Base-by-base conservation (phyloP, 2,113 vertebrate genomes). In the Phalacrocorax pelagicus region DNA sequence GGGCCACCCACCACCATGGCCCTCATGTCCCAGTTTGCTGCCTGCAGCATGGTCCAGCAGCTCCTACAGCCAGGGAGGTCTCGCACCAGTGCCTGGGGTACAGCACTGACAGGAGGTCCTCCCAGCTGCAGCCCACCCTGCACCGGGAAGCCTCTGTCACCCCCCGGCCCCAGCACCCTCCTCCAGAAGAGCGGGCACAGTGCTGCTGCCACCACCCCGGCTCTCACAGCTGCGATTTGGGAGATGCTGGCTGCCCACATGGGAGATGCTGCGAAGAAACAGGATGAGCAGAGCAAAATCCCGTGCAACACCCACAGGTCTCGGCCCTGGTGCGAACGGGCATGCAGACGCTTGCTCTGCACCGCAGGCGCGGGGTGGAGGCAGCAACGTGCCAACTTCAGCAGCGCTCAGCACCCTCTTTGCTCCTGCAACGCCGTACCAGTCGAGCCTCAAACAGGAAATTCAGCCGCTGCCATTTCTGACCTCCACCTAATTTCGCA, bases 141-240 rank as follows among this genome's bases (percentile, higher is more conserved):
- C 0, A 1, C 1, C 0, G 40, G 23, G 32, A 5, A 34, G 12
- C 19, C 44, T 26, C 15, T n/a, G 44, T 30, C 11, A 34, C 12
- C 6, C 18, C 32, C 11, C 23, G 54, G 15, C 21, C n/a, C 26
- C n/a, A 49, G 29, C 20, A 3, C 0, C 12, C 18, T 11, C 14
- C 36, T 52, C 22, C 34, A 36, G 36, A 11, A 62, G 12, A 3
- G 20, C 42, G 14, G 19, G 10, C 5, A 18, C 18, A 9, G 5
- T 0, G 20, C 23, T 44, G 30, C 29, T 19, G 10, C 11, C 19
- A 13, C 40, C 19, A 29, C 2, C 11, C 13, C 19, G 3, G 54
- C 49, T 23, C 40, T 30, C 74, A 21, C 27, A 5, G 2, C 20
- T 8, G 30, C 15, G 0, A 0, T 34, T 4, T 19, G n/a, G 44